A percentile compares a stretch with the other conserved stretches of the same genome.
These are phyloP conservation scores for Hassar affinis DNA, from an alignment of 2,113 vertebrate species.

Conservation along the genomic window DNA sequence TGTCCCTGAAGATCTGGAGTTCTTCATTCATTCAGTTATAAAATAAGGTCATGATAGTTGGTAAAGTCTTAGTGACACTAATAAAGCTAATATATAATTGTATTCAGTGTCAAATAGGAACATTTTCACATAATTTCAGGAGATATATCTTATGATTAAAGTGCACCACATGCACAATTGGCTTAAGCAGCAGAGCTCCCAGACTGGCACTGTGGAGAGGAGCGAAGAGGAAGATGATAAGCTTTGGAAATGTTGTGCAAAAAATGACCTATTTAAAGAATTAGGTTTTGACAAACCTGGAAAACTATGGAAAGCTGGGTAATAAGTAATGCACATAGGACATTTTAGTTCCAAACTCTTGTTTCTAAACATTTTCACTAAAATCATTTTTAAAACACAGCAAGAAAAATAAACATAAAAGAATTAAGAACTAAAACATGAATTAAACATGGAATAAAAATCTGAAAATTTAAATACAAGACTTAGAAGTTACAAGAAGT, in stretches of 20 bases:
- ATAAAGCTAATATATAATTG: not conserved
- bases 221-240: not conserved
- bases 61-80: no score
- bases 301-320: not conserved
- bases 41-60: not conserved
- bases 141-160: not conserved
- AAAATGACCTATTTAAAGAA: no score
- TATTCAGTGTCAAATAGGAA: not conserved
- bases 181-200: not conserved
- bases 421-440: not conserved
- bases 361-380: not conserved
- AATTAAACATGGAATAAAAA: not conserved
- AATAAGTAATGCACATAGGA: not conserved
- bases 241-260: not conserved
- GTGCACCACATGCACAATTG: not conserved
- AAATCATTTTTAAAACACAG: not conserved
- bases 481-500: no score
- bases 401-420: not conserved
- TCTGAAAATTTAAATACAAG: no score
- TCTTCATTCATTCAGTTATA: constrained; percentile 6
- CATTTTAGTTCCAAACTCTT: not conserved
- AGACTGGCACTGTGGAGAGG: not conserved
- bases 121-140: not conserved
- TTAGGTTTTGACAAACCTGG: not conserved
- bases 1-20: constrained; percentile 9